phyloP scores from a whole-genome alignment of 2,888 invertebrate species.

The Dinocampus coccinellae region DNA sequence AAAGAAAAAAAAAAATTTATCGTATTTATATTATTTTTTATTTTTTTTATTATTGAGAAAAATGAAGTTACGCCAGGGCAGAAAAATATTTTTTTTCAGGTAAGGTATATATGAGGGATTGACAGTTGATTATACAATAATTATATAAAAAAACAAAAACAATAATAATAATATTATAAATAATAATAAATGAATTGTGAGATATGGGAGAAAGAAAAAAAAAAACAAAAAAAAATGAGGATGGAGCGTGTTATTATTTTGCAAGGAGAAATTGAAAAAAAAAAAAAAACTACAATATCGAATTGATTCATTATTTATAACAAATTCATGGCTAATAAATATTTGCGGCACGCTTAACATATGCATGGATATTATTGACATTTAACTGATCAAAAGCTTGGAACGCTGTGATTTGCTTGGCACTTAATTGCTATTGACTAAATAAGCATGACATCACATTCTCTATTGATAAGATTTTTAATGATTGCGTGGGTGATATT shows the following conservation, averaged over 20 bases:
- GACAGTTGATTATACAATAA: neutral
- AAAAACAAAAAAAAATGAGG: neutral
- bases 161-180: neutral
- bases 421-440: neutral
- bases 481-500: neutral
- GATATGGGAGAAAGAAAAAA: too few species aligned
- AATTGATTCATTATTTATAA: neutral
- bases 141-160: too few species aligned
- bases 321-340: neutral
- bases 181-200: neutral
- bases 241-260: neutral
- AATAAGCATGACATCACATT: conserved; percentile 7
- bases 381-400: neutral
- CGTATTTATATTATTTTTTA: too few species aligned
- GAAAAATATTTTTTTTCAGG: neutral
- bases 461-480: neutral
- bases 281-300: neutral
- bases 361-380: neutral
- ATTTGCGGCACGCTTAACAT: neutral
- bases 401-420: neutral
- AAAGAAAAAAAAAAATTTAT: too few species aligned
- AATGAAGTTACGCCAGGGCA: neutral
- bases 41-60: too few species aligned
- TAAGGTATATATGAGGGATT: conserved; percentile 18
- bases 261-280: too few species aligned